A percentile compares a stretch with the other conserved stretches of the same genome.
Evolutionary conservation across 1,140 invertebrate genomes (phyloP).

Genomic region (Pseudomyrmex cubaensis): DNA sequence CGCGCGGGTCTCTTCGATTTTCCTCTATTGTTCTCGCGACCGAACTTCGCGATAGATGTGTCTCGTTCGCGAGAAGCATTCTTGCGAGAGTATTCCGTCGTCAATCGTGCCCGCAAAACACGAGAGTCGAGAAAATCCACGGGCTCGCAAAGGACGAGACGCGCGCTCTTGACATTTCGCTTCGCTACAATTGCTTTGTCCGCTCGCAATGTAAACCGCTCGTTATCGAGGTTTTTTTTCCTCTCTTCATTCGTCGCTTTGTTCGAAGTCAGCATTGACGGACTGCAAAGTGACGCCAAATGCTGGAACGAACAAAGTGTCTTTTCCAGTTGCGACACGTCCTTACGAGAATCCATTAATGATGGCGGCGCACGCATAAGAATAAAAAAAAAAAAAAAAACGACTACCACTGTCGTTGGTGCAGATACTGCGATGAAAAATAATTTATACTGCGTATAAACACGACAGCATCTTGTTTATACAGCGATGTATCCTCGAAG

Average conservation of each 20-base stretch:
- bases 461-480: not conserved
- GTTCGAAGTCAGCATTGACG: conserved; percentile 23
- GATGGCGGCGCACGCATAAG: not conserved
- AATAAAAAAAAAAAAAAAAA: not conserved
- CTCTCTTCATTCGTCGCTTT: conserved; percentile 17
- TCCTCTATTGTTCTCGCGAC: conserved; percentile 51
- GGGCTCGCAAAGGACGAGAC: not conserved
- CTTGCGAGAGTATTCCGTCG: conserved; percentile 15
- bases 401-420: not conserved
- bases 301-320: conserved; percentile 7
- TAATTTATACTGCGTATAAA: not conserved
- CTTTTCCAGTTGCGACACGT: not conserved
- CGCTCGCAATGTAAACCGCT: not conserved
- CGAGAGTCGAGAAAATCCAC: conserved; percentile 35
- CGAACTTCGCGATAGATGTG: conserved; percentile 20
- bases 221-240: conserved; percentile 36
- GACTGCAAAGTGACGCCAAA: not conserved
- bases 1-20: conserved; percentile 38
- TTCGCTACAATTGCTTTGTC: conserved; percentile 34
- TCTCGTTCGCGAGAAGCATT: not conserved
- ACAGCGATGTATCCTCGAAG: not conserved
- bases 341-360: not conserved
- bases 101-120: not conserved
- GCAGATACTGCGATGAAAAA: not conserved
- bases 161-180: conserved; percentile 49